phyloP scores from a whole-genome alignment of 1,140 invertebrate species.

The Euura lappo region DNA sequence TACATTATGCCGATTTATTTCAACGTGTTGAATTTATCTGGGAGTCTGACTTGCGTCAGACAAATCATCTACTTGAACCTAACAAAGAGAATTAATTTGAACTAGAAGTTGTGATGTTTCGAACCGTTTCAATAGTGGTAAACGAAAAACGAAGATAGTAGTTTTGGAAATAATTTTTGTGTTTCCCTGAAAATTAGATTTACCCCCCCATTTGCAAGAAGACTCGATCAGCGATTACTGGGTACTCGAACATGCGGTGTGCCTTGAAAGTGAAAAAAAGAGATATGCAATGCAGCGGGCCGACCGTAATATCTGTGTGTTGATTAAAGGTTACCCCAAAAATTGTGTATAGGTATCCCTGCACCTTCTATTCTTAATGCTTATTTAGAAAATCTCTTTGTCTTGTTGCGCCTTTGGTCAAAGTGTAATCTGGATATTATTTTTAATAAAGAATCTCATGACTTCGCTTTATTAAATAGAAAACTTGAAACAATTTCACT shows the following conservation, averaged over 20 bases:
- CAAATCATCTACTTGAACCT: too few relatives aligned
- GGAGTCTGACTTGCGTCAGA: too few relatives aligned
- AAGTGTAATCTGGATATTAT: background rate
- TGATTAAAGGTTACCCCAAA: constrained; percentile 5
- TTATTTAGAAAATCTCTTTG: background rate
- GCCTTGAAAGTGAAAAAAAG: constrained; percentile 1
- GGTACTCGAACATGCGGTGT: constrained; percentile 1
- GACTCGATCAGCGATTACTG: background rate
- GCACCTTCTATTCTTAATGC: constrained; percentile 1
- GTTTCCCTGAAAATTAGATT: constrained; percentile 1
- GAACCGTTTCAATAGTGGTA: too few relatives aligned
- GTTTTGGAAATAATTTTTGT: background rate
- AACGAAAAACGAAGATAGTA: background rate
- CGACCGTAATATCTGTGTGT: background rate
- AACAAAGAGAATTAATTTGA: too few relatives aligned
- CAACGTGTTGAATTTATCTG: too few relatives aligned
- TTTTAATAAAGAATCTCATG: background rate
- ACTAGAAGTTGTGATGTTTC: too few relatives aligned
- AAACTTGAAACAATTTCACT: background rate
- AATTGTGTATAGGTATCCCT: constrained; percentile 5
- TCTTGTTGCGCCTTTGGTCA: background rate
- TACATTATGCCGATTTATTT: too few relatives aligned
- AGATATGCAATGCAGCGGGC: background rate
- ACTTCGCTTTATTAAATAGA: background rate
- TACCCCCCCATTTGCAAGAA: background rate